phyloP scores from a whole-genome alignment of 2,888 invertebrate species.

The Brachyptera risi region DNA sequence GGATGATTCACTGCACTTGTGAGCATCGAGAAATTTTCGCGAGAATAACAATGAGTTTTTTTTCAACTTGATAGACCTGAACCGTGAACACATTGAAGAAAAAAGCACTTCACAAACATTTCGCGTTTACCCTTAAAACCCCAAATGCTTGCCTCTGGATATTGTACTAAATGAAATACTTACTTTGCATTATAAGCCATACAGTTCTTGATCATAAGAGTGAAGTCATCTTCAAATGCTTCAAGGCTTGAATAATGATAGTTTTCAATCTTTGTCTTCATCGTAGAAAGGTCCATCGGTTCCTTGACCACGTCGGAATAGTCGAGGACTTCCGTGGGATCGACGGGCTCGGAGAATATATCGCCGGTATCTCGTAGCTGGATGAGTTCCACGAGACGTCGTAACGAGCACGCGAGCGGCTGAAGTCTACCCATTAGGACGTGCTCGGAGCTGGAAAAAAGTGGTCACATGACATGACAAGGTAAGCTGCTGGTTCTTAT shows the following conservation, averaged over 20 bases:
- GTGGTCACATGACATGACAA: background rate
- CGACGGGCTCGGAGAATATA: conserved; percentile 91
- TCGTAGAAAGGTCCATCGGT: conserved; percentile 88
- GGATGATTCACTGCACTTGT: too few species aligned
- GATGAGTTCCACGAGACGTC: conserved; percentile 71
- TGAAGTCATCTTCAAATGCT: conserved; percentile 84
- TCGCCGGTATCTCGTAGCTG: conserved; percentile 76
- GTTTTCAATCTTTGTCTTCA: conserved; percentile 70
- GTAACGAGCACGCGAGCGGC: conserved; percentile 75
- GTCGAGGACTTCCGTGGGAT: conserved; percentile 63
- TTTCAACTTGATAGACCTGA: too few species aligned
- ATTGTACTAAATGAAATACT: background rate
- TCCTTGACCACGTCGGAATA: conserved; percentile 78
- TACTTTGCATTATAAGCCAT: conserved; percentile 73
- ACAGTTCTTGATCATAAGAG: conserved; percentile 95
- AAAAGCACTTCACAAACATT: too few species aligned
- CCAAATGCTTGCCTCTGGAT: too few species aligned
- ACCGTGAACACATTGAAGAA: too few species aligned
- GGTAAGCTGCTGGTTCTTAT: too few species aligned
- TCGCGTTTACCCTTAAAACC: too few species aligned
- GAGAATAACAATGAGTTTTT: too few species aligned
- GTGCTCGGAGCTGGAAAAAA: conserved; percentile 57
- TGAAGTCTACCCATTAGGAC: conserved; percentile 75
- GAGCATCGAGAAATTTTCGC: too few species aligned
- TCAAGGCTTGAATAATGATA: conserved; percentile 66